Evolutionary conservation across 2,113 vertebrate species (phyloP).

Genomic region (Alethe diademata): DNA sequence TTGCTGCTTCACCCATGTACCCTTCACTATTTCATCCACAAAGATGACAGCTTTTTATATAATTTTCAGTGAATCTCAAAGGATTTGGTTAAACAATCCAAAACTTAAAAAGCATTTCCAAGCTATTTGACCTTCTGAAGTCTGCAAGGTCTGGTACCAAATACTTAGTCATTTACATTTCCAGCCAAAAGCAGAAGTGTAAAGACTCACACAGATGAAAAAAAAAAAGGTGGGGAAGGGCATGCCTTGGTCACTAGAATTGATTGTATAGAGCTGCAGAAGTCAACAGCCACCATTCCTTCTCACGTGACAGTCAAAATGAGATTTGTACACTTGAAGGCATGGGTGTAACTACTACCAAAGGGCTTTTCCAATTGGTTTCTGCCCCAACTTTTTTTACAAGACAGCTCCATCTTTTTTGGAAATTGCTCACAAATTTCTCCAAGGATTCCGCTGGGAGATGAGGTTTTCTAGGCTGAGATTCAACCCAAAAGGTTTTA

Average conservation of each 20-base stretch:
- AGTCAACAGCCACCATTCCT: neutral
- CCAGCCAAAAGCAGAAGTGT: conserved; percentile 4
- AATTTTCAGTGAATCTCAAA: neutral
- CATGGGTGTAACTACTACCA: neutral
- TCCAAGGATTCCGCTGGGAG: conserved; percentile 50
- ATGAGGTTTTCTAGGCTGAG: conserved; percentile 63
- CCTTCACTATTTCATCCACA: neutral
- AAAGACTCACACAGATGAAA: neutral
- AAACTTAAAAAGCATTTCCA: neutral
- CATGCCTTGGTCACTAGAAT: neutral
- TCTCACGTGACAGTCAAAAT: neutral
- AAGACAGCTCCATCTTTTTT: neutral
- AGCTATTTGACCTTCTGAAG: conserved; percentile 12
- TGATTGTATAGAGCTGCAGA: neutral
- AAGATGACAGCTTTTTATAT: neutral
- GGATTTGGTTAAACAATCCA: neutral
- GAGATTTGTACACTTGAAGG: neutral
- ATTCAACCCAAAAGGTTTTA: conserved; percentile 67
- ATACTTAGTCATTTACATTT: conserved; percentile 27
- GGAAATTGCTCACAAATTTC: conserved; percentile 38
- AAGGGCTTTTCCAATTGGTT: neutral
- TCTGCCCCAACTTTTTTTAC: neutral
- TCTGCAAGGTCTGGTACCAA: neutral
- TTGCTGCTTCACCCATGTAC: neutral
- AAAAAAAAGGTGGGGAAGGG: neutral